Evolutionary conservation across 2,113 vertebrate species (phyloP), one percentile per base, ranked within the genome.

Genomic region (Leucopternis melanops): DNA sequence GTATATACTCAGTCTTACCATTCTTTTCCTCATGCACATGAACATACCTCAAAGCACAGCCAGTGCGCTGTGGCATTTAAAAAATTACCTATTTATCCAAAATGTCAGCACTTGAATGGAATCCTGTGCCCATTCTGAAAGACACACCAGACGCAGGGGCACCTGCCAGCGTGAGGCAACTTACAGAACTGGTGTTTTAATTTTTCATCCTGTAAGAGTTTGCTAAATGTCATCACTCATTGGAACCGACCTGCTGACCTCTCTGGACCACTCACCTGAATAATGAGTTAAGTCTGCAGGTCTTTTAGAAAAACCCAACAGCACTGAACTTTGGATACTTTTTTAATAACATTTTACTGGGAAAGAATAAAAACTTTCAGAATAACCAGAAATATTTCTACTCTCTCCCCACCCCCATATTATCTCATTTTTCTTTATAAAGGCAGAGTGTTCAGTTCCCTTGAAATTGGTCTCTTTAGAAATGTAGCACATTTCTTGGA

Each of bases 371-470:
- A 89, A 89, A 58, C 54, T 85, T 95, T 62, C 57, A 73, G 73
- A 92, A 85, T 47, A 87, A 54, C 19, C 4, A 81, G 81, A 91
- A 92, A 91, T 84, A 82, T 79, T 74, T 81, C 31, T 65, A 31
- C 77, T 82, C 5, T 67, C 8, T 81, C 25, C 34, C 34, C 50
- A 80, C 50, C 34, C 21, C 58, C 34, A 20, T 50, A 58, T 78
- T 70, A 84, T 66, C 54, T 92, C 67, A 81, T 90, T 96, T 95
- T 94, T 95, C 88, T 86, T 81, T 94, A 82, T 93, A 86, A 85
- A 88, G 42, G 55, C 55, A 93, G 45, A 86, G 6, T 20, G 21
- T 88, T 94, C 66, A 0, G 31, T 82, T 97, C 69, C 62, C 38
- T 84, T 92, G 66, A 91, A 90, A 94, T 45, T 69, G 70, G n/a